Evolutionary conservation across 1,140 invertebrate species (phyloP).

Genomic region (Diorhabda elongata): DNA sequence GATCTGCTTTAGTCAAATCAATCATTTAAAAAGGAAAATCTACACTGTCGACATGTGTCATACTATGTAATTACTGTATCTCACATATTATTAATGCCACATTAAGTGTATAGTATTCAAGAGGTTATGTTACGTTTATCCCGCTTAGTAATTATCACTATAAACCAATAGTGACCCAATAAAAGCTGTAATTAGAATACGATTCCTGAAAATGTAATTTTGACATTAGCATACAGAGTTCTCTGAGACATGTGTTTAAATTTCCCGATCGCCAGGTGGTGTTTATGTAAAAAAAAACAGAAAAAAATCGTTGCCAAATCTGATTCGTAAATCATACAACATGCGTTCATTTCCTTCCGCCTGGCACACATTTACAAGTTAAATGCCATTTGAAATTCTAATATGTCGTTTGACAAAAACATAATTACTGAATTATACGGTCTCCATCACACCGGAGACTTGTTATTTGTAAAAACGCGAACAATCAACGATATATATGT

Average conservation of each 20-base stretch:
- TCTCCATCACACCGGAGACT: background rate
- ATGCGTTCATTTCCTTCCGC: constrained; percentile 42
- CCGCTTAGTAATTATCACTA: no score
- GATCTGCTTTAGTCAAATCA: no score
- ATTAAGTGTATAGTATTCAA: no score
- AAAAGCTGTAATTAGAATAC: no score
- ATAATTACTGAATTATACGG: constrained; percentile 32
- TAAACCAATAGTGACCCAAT: no score
- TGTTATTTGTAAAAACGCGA: constrained; percentile 18
- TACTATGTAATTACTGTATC: no score
- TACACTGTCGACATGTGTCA: no score
- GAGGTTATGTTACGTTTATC: no score
- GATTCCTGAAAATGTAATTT: no score
- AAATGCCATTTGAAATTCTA: constrained; percentile 44
- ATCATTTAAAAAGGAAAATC: no score
- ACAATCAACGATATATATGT: constrained; percentile 24
- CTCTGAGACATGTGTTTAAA: constrained; percentile 22
- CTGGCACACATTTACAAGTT: constrained; percentile 40
- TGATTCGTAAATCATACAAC: constrained; percentile 33
- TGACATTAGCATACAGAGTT: constrained; percentile 1
- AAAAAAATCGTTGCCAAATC: constrained; percentile 31
- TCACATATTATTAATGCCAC: no score
- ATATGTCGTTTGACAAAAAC: constrained; percentile 32
- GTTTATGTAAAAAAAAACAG: constrained; percentile 21
- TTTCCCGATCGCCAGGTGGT: constrained; percentile 22